Evolutionary conservation across 2,113 vertebrate genomes (phyloP).

Genomic region (Anoplopoma fimbria): DNA sequence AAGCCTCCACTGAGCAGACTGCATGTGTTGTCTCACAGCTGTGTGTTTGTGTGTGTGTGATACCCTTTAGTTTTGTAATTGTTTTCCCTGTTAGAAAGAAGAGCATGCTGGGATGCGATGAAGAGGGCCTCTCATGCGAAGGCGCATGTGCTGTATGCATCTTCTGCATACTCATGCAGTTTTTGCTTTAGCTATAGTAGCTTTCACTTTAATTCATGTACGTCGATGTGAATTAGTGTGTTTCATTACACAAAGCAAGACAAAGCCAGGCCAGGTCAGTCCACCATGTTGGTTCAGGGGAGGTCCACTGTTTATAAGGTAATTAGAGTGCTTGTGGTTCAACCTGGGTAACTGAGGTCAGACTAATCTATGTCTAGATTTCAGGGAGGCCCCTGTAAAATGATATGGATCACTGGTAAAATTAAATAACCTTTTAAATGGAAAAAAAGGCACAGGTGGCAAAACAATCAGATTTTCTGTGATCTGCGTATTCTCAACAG

Average conservation of each 20-base stretch:
- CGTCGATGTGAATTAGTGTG: constrained; percentile 40
- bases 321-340: constrained; percentile 74
- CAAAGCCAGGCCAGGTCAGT: constrained; percentile 15
- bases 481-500: constrained; percentile 55
- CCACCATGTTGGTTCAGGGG: constrained; percentile 60
- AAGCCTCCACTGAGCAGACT: constrained; percentile 42
- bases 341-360: constrained; percentile 74
- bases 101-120: constrained; percentile 18
- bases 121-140: neutral
- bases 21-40: constrained; percentile 59
- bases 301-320: constrained; percentile 73
- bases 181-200: neutral
- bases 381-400: constrained; percentile 67
- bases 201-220: neutral
- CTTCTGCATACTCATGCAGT: neutral
- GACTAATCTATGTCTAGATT: constrained; percentile 77
- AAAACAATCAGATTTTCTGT: constrained; percentile 61
- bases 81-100: constrained; percentile 22
- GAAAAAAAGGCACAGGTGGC: constrained; percentile 71
- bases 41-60: constrained; percentile 27
- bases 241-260: constrained; percentile 37
- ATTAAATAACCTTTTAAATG: constrained; percentile 64
- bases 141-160: neutral
- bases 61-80: constrained; percentile 27
- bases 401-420: constrained; percentile 69